Evolutionary conservation across 2,113 vertebrate genomes (phyloP), one percentile per base, ranked within the genome.

Genomic region (Clinocottus analis): DNA sequence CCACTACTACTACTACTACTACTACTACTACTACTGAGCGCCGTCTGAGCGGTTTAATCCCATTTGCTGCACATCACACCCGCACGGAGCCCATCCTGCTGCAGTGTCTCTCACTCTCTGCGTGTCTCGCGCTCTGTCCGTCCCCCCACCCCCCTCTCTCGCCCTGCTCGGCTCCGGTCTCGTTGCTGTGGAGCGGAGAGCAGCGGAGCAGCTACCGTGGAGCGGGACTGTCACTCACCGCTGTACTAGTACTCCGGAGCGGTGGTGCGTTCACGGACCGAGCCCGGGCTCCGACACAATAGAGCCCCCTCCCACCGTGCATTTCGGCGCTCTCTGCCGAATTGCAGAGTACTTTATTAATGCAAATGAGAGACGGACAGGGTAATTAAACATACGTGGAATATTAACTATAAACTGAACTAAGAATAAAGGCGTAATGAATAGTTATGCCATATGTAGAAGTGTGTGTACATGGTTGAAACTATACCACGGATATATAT

Each of bases 211-310:
- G 88, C 92, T 87, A 87, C 92, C 84, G 90, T 84, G 85, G 67
- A 77, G 78, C 78, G 11, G 82, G 77, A 76, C 88, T 90, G 93
- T 90, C 93, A 93, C 85, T 93, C 92, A 89, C 35, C 66, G 61
- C 68, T 62, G 78, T 72, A 65, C 85, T 83, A 86, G 79, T 87
- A 84, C 80, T 68, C 86, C 37, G 76, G 71, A 79, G 23, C 80
- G 11, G 1, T 10, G 85, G 7, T 25, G 87, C 90, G 85, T 92
- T 93, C 87, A 89, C 1, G 65, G 72, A 56, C 74, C 1, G 23
- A 11, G 17, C 0, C 21, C 3, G 17, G 69, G 70, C 77, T 86
- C 80, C 5, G 86, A 84, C 27, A 75, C 0, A 19, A 6, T 21
- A 85, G 25, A 14, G 11, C 3, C 47, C 39, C 3, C 47, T n/a